Evolutionary conservation across 2,888 invertebrate genomes (phyloP).

Genomic region (Ariolimax columbianus): DNA sequence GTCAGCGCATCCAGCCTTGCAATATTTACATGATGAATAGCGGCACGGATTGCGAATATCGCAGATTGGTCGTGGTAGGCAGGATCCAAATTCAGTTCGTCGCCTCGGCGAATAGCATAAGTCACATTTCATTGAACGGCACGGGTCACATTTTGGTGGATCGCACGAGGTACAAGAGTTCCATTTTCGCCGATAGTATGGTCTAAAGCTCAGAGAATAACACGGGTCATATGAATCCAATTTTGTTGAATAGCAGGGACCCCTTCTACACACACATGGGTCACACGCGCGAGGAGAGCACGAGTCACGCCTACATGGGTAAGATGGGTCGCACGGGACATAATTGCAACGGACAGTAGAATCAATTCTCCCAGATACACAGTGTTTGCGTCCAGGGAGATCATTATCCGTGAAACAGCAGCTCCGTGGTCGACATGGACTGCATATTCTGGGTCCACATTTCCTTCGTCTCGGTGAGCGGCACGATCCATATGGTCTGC

Average conservation of each 20-base stretch:
- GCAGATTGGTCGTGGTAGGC: background rate
- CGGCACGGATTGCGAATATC: background rate
- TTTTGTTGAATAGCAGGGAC: background rate
- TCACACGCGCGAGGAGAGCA: background rate
- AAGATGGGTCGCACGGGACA: background rate
- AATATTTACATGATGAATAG: background rate
- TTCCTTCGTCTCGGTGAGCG: background rate
- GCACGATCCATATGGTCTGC: background rate
- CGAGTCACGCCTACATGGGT: background rate
- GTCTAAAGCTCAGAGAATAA: background rate
- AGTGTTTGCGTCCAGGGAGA: background rate
- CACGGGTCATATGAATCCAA: constrained; percentile 3
- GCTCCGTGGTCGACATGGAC: background rate
- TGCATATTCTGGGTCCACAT: too few relatives aligned
- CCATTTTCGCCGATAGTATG: background rate
- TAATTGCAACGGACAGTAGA: background rate
- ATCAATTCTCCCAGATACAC: background rate
- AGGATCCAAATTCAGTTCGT: background rate
- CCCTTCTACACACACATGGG: background rate
- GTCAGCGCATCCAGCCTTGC: background rate
- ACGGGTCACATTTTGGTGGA: background rate
- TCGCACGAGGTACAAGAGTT: background rate
- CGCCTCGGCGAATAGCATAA: background rate
- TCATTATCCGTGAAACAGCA: background rate
- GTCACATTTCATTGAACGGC: background rate